These are phyloP conservation scores for fruit fly (Drosophila melanogaster) DNA, from an alignment of 1,140 invertebrate species.

Conservation along the genomic window DNA sequence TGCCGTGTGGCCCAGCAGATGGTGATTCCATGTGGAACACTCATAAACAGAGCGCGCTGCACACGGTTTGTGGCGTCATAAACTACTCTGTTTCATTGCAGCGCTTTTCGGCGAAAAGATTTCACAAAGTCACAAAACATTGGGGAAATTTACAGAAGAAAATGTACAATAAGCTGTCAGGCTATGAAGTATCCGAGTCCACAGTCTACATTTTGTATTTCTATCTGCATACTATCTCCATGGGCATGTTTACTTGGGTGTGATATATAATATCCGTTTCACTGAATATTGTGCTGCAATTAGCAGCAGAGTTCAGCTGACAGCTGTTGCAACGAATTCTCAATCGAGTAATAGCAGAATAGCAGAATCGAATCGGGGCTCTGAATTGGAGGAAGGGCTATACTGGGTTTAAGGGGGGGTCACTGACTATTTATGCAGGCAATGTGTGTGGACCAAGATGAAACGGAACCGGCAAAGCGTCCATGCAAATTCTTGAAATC, in stretches of 20 bases:
- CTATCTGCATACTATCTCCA: too few relatives aligned
- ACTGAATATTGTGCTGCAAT: constrained; percentile 49
- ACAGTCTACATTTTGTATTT: too few relatives aligned
- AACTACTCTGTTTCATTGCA: constrained; percentile 8
- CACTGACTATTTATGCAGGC: constrained; percentile 31
- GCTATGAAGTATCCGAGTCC: constrained; percentile 21
- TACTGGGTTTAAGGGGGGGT: too few relatives aligned
- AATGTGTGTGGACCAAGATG: constrained; percentile 19
- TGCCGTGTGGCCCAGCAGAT: constrained; percentile 12
- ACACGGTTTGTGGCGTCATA: constrained; percentile 26
- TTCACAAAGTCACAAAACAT: constrained; percentile 26
- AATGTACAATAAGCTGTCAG: constrained; percentile 1
- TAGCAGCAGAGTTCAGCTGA: constrained; percentile 16
- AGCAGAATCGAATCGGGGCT: constrained; percentile 5
- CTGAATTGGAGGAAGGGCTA: too few relatives aligned
- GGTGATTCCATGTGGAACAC: constrained; percentile 28
- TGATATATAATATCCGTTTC: not conserved
- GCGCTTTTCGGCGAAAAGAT: constrained; percentile 24
- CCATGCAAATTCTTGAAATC: constrained; percentile 41
- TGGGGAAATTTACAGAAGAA: constrained; percentile 6
- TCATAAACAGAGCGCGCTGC: constrained; percentile 41
- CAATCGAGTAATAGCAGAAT: constrained; percentile 14
- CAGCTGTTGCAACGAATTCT: constrained; percentile 35
- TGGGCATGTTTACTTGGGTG: not conserved
- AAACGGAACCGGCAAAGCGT: constrained; percentile 27